Evolutionary conservation across 2,113 vertebrate genomes (phyloP), one percentile per base, ranked within the genome.

Genomic region (Colossoma macropomum): DNA sequence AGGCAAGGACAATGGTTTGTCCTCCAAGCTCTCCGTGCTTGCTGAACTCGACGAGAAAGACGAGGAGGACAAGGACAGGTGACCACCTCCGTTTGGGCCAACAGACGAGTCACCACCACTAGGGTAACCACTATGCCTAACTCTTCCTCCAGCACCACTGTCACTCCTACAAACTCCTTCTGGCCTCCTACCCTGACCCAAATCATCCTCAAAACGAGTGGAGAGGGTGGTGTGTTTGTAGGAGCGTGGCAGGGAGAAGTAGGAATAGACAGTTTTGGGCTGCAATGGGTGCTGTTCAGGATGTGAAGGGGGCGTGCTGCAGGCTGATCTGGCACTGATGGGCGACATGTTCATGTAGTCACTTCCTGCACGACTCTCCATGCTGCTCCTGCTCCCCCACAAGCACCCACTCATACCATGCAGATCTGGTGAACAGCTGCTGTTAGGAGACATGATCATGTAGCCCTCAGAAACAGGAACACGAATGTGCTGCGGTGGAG

Each of bases 271-370:
- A 88, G 93, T 94, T 87, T 94, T 94, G 59, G 94, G 92, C 78
- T 92, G 92, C 34, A 91, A 85, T 38, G 91, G 89, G 75, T 92
- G 90, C 77, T 92, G 93, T 77, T 94, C 94, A 0, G 92, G 91
- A 65, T 94, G 94, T 62, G 89, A 93, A 1, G 93, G 92, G 0
- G 90, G 94, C 0, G 93, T 93, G 84, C 91, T 92, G 88, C 88
- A 91, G 76, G 94, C 93, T 0, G 92, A 94, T 48, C 93, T 93
- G 72, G 88, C 91, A 81, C 91, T 93, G 50, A 92, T 87, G 1
- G 95, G 94, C 8, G 95, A 96, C 93, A 96, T 93, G 90, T 95
- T 95, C 93, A 96, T 91, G 62, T 96, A 96, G 83, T 96, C 95
- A 0, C 93, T 89, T 66, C 84, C 85, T 13, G 85, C 85, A 16